Evolutionary conservation across 2,113 vertebrate species (phyloP), one percentile per base, ranked within the genome.

Genomic region (Salvator merianae): DNA sequence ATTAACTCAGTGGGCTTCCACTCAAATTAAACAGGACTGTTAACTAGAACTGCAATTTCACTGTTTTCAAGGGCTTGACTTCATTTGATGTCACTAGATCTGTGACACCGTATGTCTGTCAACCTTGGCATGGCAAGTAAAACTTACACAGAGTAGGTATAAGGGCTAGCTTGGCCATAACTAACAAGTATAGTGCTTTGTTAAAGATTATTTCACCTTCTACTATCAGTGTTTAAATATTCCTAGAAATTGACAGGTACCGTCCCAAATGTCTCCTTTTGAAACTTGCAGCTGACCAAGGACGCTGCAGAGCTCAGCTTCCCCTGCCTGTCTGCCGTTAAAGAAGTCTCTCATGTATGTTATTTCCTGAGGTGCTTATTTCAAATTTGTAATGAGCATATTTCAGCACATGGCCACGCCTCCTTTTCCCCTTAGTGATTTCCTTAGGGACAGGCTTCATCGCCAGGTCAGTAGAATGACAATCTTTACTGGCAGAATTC

Each of bases 401-500:
- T 18, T 87, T 83, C 79, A 53, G 85, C 47, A 72, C 12, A 81
- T 82, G 86, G 82, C 43, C 83, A 83, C 7, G 32, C 3, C 68
- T 76, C 34, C 40, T 62, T 34, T 93, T 89, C 91, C 87, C 91
- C 72, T 88, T 68, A 1, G 77, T 77, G 55, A 84, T 62, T 91
- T 93, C 88, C 91, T 88, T 88, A 81, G 87, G 86, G 88, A 90
- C 0, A 0, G 79, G 6, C 20, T 87, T 84, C 65, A 79, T 82
- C 91, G 87, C 73, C 77, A 82, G 76, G 47, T 77, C 36, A 74
- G 81, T 2, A 0, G 43, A 55, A 87, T 71, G 78, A 88, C 82
- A 85, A 90, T 84, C 90, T 91, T 91, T 68, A 91, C 88, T 91
- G 89, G 62, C 87, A 93, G 43, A 91, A 88, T 88, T 81, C n/a